Base-by-base conservation (phyloP, 2,113 vertebrate genomes). In the Corvus moneduloides region DNA sequence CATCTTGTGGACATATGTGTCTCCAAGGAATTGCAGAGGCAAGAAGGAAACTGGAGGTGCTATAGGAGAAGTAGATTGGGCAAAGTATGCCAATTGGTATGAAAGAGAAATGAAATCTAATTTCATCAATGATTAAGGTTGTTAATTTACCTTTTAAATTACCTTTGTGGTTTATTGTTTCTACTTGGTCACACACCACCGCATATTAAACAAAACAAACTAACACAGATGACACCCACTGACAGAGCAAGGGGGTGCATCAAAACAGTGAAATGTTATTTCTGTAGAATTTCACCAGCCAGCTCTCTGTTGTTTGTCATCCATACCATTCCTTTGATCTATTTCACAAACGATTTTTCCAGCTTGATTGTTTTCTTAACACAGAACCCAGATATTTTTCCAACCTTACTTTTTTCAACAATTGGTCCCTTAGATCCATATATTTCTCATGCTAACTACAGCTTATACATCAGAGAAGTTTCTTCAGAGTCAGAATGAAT, bases 1-100 rank as follows among this genome's bases (percentile, higher is more conserved):
- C 94, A 90, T 93, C 96, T 92, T 86, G 90, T 96, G 96, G 94
- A 94, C 85, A 39, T 41, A 6, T 0, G 11, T 61, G 37, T 81
- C 79, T 90, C 88, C 20, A 16, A 94, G 79, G 93, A 49, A 58
- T 10, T 80, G 72, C 78, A 80, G 55, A 90, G 62, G 67, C 72
- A 84, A 76, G 76, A 69, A 61, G 33, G n/a, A 84, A 84, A 62
- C 26, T 23, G 14, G 49, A 92, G 37, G 15, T 51, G 26, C 52
- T 41, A 30, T 58, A 62, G 56, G 18, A 56, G 20, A 76, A 66
- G 33, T 28, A 41, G 55, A 66, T 10, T 28, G 37, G 44, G 52
- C 32, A 24, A 49, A 33, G n/a, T 49, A 77, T 88, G 30, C 26
- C 12, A 51, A 80, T 76, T 58, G 51, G 22, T 51, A 14, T 33